These are phyloP conservation scores for Conops quadrifasciatus DNA, from an alignment of 2,888 invertebrate genomes.

Conservation along the genomic window DNA sequence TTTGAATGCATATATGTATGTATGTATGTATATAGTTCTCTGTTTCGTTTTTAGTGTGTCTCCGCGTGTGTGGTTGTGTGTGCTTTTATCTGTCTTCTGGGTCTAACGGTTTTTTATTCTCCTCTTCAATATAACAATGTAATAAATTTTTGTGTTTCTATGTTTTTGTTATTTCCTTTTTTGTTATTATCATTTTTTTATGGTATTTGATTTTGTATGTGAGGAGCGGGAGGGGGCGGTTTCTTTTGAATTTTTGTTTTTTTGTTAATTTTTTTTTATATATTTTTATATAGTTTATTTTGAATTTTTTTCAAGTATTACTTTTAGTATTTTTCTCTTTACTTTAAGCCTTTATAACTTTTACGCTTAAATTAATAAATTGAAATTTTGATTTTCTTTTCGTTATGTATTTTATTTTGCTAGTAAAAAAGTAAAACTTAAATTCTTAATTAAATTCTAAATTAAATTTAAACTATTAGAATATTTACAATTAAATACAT, in stretches of 20 bases:
- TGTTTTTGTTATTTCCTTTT: constrained; percentile 7
- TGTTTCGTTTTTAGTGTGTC: constrained; percentile 14
- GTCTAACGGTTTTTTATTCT: constrained; percentile 4
- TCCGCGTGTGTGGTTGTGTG: constrained; percentile 4
- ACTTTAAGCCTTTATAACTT: constrained; percentile 49
- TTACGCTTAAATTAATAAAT: too few species aligned
- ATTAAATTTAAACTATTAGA: too few species aligned
- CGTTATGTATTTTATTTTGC: constrained; percentile 27
- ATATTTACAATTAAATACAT: too few species aligned
- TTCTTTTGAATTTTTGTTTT: background rate
- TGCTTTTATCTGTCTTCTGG: constrained; percentile 1
- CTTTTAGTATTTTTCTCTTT: constrained; percentile 40
- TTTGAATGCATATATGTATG: constrained; percentile 18
- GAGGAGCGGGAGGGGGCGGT: background rate
- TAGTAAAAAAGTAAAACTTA: too few species aligned
- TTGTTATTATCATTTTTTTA: constrained; percentile 6
- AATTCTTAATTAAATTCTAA: too few species aligned
- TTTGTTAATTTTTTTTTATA: constrained; percentile 34
- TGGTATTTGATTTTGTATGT: constrained; percentile 22
- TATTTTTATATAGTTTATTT: constrained; percentile 52
- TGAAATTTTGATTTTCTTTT: too few species aligned
- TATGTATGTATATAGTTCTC: too few species aligned
- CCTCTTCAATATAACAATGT: too few species aligned
- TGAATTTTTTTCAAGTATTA: constrained; percentile 30
- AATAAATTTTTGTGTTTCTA: constrained; percentile 37